Conservation (phyloP, 2,113 vertebrate genomes). For the Phalacrocorax brasilianus region DNA sequence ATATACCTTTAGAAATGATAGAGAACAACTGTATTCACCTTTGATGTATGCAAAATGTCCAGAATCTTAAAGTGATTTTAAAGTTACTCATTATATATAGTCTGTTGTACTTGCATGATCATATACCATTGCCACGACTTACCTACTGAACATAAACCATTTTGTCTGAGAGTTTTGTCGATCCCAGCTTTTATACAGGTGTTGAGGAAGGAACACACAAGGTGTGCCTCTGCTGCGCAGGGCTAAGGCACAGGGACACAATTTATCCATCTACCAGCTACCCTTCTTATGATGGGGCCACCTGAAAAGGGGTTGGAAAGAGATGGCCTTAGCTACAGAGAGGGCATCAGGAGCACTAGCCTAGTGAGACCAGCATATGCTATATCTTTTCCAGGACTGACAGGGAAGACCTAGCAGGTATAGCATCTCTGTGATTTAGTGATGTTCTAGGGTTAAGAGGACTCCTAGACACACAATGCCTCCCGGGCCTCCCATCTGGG, state of each 20-base stretch:
- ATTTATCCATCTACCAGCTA: neutral
- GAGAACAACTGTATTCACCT: neutral
- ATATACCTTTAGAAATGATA: neutral
- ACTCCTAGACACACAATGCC: neutral
- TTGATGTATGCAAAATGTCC: neutral
- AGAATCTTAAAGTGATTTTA: neutral
- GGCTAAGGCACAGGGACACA: neutral
- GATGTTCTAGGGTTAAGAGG: neutral
- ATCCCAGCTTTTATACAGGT: neutral
- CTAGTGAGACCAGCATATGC: neutral
- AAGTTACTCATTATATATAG: neutral
- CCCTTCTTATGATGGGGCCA: neutral
- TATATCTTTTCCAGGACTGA: neutral
- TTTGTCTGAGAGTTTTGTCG: neutral
- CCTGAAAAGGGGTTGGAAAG: neutral
- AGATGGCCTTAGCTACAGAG: neutral
- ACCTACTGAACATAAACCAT: neutral
- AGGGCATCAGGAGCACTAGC: neutral
- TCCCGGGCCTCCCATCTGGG: slow-evolving; percentile 23
- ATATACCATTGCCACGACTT: neutral
- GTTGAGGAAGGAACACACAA: neutral
- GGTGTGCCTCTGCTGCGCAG: neutral
- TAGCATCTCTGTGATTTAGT: neutral
- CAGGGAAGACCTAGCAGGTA: neutral
- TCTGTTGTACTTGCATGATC: neutral